Evolutionary conservation across 2,797 vertebrate genomes (phyloP).

Genomic region (Tiaroga cobitis): DNA sequence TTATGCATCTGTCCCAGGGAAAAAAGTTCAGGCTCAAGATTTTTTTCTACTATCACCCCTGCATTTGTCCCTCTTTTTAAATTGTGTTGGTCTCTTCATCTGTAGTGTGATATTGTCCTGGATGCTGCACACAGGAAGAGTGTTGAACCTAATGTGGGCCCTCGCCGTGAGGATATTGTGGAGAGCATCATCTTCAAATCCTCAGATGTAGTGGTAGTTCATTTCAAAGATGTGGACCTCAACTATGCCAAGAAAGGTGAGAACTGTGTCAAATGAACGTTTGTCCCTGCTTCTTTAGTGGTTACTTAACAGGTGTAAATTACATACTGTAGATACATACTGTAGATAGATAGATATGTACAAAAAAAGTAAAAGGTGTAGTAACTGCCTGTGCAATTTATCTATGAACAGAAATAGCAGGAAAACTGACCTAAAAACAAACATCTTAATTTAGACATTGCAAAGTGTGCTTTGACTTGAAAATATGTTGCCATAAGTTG

Average conservation of each 20-base stretch:
- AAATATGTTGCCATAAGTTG: not conserved
- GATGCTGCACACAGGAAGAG: slow-evolving; percentile 96
- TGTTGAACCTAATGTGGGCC: slow-evolving; percentile 85
- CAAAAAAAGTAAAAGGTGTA: not conserved
- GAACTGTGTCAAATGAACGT: not conserved
- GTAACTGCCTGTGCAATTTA: not conserved
- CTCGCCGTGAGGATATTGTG: slow-evolving; percentile 95
- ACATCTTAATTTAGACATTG: not conserved
- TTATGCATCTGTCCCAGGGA: too few species aligned
- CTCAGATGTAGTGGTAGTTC: slow-evolving; percentile 95
- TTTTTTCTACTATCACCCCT: too few species aligned
- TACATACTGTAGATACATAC: not conserved
- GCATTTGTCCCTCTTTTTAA: not conserved
- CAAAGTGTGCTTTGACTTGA: not conserved
- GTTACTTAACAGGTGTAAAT: not conserved
- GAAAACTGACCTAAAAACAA: not conserved
- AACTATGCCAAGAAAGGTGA: slow-evolving; percentile 97
- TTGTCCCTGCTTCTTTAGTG: not conserved
- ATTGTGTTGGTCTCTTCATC: not conserved
- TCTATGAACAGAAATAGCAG: not conserved
- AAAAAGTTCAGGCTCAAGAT: too few species aligned
- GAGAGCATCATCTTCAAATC: slow-evolving; percentile 98
- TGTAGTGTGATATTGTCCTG: slow-evolving; percentile 92
- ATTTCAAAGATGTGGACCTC: slow-evolving; percentile 97
- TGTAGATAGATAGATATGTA: not conserved